These are phyloP conservation scores for Phataginus tetradactyla DNA, from an alignment of 2,797 vertebrate species.

Conservation along the genomic window DNA sequence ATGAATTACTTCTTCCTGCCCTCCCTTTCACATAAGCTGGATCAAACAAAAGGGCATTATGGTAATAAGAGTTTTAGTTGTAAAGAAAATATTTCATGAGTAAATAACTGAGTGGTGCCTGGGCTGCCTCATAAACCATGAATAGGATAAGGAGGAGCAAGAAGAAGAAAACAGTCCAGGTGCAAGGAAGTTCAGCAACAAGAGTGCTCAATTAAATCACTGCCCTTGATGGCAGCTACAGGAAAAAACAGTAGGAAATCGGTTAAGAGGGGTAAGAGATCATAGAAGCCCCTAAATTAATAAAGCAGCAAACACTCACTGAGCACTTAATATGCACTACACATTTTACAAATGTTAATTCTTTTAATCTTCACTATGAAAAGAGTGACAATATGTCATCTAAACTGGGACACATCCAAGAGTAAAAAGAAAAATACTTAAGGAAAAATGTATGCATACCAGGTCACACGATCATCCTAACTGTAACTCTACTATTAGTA, in stretches of 20 bases:
- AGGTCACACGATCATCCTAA: neutral
- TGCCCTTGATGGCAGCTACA: neutral
- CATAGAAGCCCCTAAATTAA: neutral
- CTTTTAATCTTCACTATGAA: neutral
- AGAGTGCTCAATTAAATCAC: neutral
- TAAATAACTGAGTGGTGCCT: neutral
- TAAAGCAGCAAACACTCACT: neutral
- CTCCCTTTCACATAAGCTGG: neutral
- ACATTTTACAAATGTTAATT: neutral
- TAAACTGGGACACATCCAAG: neutral
- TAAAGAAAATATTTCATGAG: constrained; percentile 10
- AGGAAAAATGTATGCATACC: neutral
- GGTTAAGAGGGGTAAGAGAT: neutral
- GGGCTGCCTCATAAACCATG: neutral
- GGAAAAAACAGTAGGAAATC: neutral
- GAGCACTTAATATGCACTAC: neutral
- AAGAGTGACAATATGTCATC: neutral
- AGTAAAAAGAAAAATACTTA: neutral
- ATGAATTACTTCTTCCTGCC: neutral
- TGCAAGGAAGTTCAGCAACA: neutral
- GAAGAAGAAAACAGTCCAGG: neutral
- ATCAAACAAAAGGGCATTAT: neutral
- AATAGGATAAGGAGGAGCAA: neutral
- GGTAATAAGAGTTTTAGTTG: constrained; percentile 3
- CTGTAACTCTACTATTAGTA: neutral